These are phyloP conservation scores for Frankliniella fusca DNA, from an alignment of 2,888 invertebrate genomes.

Conservation along the genomic window DNA sequence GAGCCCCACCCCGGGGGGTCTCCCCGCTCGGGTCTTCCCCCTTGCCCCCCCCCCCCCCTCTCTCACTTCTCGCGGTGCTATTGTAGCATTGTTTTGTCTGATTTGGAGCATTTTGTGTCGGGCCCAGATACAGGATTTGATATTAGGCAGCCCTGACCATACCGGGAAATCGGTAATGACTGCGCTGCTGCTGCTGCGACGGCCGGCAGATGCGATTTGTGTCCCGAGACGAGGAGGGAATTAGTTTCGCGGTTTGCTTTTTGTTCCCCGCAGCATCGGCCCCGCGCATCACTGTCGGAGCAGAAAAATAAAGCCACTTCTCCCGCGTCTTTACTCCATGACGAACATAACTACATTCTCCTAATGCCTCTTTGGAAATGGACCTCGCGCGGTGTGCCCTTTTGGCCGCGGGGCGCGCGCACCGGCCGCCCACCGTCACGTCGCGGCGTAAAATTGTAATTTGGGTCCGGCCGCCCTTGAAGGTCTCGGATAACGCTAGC, in stretches of 20 bases:
- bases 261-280: no score
- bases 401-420: no score
- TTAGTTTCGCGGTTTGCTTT: conserved; percentile 7
- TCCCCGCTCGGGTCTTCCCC: neutral
- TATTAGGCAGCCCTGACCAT: neutral
- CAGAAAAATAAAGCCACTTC: no score
- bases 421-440: neutral
- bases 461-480: neutral
- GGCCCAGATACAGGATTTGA: neutral
- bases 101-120: conserved; percentile 17
- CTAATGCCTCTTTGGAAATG: neutral
- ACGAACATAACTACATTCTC: neutral
- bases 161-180: conserved; percentile 12
- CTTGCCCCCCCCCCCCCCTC: neutral
- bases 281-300: no score
- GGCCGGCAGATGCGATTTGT: neutral
- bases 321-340: no score
- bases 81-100: conserved; percentile 8
- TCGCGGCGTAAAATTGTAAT: neutral
- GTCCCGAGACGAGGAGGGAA: neutral
- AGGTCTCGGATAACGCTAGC: neutral
- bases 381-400: no score
- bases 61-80: neutral
- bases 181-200: neutral
- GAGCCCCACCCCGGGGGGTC: no score